Base-by-base conservation (phyloP, 2,888 invertebrate genomes). In the Nephrotoma guestfalica region DNA sequence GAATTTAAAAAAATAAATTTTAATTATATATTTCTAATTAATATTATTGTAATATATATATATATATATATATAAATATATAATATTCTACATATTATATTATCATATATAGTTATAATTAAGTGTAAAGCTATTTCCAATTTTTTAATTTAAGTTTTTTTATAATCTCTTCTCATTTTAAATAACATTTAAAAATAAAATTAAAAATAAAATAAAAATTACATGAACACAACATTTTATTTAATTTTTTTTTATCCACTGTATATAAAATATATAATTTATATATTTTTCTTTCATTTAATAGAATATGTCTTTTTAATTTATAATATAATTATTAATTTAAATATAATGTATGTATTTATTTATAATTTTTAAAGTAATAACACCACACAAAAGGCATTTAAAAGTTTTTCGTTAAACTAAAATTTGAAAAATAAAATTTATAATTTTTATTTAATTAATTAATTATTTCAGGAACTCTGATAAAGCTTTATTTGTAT, bases 401-500 rank as follows among this genome's bases (percentile, higher is more conserved):
- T 84, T 42, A 71, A 71, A 71, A 30, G 7, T 18, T 18, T 71
- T 71, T 71, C 9, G 18, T 51, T 71, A 30, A 71, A 71, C 7
- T 71, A 30, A 71, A 71, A 71, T 71, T 71, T 71, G 71, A 71
- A 71, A 71, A 71, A 71, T 71, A 18, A 71, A 30, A 71, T 30
- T 30, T 71, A 43, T 43, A 71, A 11, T 30, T 71, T 30, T 71
- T 71, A 30, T 30, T 30, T 30, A 30, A 30, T 30, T 4, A 30
- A 71, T 30, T 71, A 30, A 71, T 30, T 71, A 30, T 84, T 84
- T 84, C 84, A 84, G 84, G 84, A 84, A 84, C 84, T 84, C 84
- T 84, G 84, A 84, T 84, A 84, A 84, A 84, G 84, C 84, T 84
- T 84, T 84, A 41, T 84, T 71, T 71, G 30, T 71, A 71, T 51